Evolutionary conservation across 2,113 vertebrate genomes (phyloP).

Genomic region (Scopus umbretta): DNA sequence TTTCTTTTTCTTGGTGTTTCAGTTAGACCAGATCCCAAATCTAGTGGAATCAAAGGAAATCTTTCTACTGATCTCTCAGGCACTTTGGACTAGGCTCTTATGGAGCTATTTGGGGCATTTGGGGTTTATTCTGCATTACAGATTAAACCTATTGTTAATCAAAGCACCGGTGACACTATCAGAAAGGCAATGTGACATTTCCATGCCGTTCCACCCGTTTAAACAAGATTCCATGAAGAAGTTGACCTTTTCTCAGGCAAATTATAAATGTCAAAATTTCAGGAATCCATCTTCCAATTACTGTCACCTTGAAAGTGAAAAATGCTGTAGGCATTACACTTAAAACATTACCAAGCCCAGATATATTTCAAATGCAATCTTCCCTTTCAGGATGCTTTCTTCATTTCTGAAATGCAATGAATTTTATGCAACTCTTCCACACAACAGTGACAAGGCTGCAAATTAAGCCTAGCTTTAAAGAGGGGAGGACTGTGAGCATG

Average conservation of each 20-base stretch:
- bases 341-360: slow-evolving; percentile 36
- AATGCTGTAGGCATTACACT: not conserved
- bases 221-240: slow-evolving; percentile 26
- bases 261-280: slow-evolving; percentile 65
- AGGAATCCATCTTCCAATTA: slow-evolving; percentile 49
- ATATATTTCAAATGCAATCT: slow-evolving; percentile 5
- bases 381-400: not conserved
- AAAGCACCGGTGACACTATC: slow-evolving; percentile 12
- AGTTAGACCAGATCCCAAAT: not conserved
- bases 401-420: not conserved
- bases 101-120: not conserved
- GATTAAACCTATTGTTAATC: slow-evolving; percentile 41
- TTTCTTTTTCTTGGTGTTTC: not conserved
- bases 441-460: not conserved
- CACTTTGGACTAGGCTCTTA: not conserved
- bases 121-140: slow-evolving; percentile 1
- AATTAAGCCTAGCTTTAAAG: not conserved
- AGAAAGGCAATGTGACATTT: slow-evolving; percentile 47
- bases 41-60: not conserved
- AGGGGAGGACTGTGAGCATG: not conserved
- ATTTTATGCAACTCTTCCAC: not conserved
- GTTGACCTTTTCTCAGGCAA: slow-evolving; percentile 51
- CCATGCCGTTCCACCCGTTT: not conserved
- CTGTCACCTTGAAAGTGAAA: slow-evolving; percentile 55
- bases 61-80: not conserved